These are phyloP conservation scores for Molossus molossus DNA, from an alignment of 2,797 vertebrate genomes.

Conservation along the genomic window DNA sequence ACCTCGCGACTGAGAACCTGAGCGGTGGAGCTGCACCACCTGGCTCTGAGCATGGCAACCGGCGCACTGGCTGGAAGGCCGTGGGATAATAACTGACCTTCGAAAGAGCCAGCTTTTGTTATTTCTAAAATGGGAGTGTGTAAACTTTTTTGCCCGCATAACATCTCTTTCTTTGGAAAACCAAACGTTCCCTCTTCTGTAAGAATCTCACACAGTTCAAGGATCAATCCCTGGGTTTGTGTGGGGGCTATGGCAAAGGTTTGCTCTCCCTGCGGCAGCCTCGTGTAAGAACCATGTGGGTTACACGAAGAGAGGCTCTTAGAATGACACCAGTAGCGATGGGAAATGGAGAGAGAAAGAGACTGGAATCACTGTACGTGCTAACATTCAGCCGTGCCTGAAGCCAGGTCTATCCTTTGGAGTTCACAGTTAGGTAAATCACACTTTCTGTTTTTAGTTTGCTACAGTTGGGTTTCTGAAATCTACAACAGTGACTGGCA, in stretches of 20 bases:
- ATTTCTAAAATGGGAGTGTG: not conserved
- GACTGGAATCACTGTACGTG: not conserved
- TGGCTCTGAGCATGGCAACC: not conserved
- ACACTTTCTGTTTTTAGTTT: slow-evolving; percentile 21
- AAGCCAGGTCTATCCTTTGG: not conserved
- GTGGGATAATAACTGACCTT: not conserved
- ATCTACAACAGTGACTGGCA: not conserved
- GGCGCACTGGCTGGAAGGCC: not conserved
- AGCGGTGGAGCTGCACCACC: not conserved
- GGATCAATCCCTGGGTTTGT: not conserved
- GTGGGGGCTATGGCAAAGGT: not conserved
- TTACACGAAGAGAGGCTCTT: not conserved
- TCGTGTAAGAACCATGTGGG: not conserved
- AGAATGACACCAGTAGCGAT: not conserved
- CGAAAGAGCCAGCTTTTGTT: not conserved
- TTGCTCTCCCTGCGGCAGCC: not conserved
- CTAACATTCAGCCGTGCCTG: not conserved
- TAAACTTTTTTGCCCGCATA: not conserved
- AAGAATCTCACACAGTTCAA: not conserved
- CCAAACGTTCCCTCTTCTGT: not conserved
- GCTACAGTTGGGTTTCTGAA: slow-evolving; percentile 22
- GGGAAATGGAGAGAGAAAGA: not conserved
- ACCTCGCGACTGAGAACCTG: not conserved
- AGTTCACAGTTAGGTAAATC: not conserved
- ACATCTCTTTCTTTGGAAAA: slow-evolving; percentile 10